phyloP scores from a whole-genome alignment of 30 jellyfish, hydroid and myxozoan genomes.

The Cassiopea xamachana region DNA sequence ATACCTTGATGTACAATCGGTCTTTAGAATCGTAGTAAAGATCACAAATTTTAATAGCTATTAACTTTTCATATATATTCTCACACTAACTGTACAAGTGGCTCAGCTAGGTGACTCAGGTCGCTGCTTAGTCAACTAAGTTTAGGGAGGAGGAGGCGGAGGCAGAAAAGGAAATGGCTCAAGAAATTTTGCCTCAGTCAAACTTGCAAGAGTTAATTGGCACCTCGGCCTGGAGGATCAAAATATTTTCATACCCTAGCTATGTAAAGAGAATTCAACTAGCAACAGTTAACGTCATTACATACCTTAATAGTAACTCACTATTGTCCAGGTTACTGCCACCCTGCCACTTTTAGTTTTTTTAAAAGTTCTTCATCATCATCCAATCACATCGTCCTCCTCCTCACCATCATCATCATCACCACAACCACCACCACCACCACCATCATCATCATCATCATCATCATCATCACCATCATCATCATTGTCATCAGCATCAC shows the following conservation, averaged over 20 bases:
- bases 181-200: not conserved
- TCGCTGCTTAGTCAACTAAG: not conserved
- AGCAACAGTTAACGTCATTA: not conserved
- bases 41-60: too few relatives aligned
- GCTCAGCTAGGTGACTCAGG: too few relatives aligned
- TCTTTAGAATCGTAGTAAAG: too few relatives aligned
- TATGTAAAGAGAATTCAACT: not conserved
- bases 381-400: too few relatives aligned
- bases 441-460: too few relatives aligned
- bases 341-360: not conserved
- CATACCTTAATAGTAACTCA: not conserved
- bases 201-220: not conserved
- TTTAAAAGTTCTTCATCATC: not conserved
- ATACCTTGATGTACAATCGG: too few relatives aligned
- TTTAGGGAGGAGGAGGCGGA: conserved; percentile 1
- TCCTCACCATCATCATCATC: too few relatives aligned
- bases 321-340: not conserved
- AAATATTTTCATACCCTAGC: not conserved
- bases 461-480: too few relatives aligned
- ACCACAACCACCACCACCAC: too few relatives aligned
- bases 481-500: too few relatives aligned
- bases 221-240: not conserved
- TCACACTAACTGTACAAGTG: too few relatives aligned
- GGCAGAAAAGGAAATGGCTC: not conserved
- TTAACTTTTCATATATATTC: too few relatives aligned